These are phyloP conservation scores for Tachina lurida DNA, from an alignment of 2,888 invertebrate species.

Conservation along the genomic window DNA sequence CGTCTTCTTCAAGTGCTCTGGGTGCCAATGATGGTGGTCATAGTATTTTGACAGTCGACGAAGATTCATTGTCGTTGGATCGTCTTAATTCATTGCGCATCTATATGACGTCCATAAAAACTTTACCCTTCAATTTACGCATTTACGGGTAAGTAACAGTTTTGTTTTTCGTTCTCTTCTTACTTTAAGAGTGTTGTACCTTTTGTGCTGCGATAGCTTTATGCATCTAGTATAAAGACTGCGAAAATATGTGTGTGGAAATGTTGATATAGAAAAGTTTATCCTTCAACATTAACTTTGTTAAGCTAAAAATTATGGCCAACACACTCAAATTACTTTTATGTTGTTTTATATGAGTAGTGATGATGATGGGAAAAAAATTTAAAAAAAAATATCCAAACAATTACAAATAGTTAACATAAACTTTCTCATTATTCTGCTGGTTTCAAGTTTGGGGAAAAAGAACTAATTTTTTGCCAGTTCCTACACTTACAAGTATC, in stretches of 20 bases:
- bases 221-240: not conserved
- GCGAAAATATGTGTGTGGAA: not conserved
- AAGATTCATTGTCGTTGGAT: conserved; percentile 82
- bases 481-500: too few relatives aligned
- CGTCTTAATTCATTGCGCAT: conserved; percentile 82
- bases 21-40: conserved; percentile 71
- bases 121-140: conserved; percentile 82
- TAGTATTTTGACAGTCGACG: conserved; percentile 79
- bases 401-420: not conserved
- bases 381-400: not conserved
- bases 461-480: too few relatives aligned
- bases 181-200: not conserved
- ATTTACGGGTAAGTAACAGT: conserved; percentile 81
- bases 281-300: not conserved
- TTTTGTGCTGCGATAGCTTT: not conserved
- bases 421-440: too few relatives aligned
- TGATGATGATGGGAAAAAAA: not conserved
- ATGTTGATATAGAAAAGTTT: not conserved
- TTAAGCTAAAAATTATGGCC: not conserved
- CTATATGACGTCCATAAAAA: conserved; percentile 82
- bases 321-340: not conserved
- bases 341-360: not conserved
- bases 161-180: not conserved
- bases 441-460: too few relatives aligned
- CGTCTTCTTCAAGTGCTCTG: conserved; percentile 12